These are phyloP conservation scores for Argyrosomus regius DNA, from an alignment of 2,797 vertebrate genomes.

Conservation along the genomic window DNA sequence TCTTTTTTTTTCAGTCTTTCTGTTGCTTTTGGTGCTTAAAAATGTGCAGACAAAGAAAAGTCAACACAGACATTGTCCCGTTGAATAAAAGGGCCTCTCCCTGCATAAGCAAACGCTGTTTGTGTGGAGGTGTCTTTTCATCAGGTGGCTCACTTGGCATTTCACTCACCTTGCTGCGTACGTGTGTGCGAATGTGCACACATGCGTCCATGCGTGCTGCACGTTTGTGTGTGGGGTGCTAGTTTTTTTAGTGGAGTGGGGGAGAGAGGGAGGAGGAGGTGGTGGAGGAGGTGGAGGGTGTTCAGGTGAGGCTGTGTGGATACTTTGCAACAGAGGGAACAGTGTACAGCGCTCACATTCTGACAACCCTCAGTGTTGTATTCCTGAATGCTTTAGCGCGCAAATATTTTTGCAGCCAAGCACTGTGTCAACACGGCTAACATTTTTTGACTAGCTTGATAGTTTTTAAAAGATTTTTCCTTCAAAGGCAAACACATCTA, in stretches of 20 bases:
- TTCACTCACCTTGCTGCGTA: slow-evolving; percentile 69
- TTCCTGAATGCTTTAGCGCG: slow-evolving; percentile 67
- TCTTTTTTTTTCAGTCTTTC: slow-evolving; percentile 63
- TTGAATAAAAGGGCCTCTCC: slow-evolving; percentile 83
- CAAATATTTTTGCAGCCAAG: slow-evolving; percentile 85
- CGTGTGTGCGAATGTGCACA: slow-evolving; percentile 35
- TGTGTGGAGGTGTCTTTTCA: slow-evolving; percentile 83
- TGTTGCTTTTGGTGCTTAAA: slow-evolving; percentile 81
- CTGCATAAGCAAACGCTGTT: slow-evolving; percentile 83
- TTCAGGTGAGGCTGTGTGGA: slow-evolving; percentile 77
- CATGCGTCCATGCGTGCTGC: slow-evolving; percentile 64
- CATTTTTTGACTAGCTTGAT: slow-evolving; percentile 79
- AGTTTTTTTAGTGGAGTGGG: slow-evolving; percentile 32
- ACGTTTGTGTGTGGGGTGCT: slow-evolving; percentile 55
- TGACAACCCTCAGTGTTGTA: slow-evolving; percentile 79
- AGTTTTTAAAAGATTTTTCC: slow-evolving; percentile 76
- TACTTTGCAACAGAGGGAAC: slow-evolving; percentile 82
- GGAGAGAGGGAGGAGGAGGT: neutral
- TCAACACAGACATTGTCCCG: slow-evolving; percentile 85
- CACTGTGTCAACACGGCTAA: slow-evolving; percentile 81
- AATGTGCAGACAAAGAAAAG: slow-evolving; percentile 85
- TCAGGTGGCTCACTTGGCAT: slow-evolving; percentile 77
- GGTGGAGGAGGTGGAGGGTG: slow-evolving; percentile 5
- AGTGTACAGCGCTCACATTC: slow-evolving; percentile 77
- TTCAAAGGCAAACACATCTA: slow-evolving; percentile 79